Conservation (phyloP, 2,113 vertebrate species). For the Regulus satrapa region DNA sequence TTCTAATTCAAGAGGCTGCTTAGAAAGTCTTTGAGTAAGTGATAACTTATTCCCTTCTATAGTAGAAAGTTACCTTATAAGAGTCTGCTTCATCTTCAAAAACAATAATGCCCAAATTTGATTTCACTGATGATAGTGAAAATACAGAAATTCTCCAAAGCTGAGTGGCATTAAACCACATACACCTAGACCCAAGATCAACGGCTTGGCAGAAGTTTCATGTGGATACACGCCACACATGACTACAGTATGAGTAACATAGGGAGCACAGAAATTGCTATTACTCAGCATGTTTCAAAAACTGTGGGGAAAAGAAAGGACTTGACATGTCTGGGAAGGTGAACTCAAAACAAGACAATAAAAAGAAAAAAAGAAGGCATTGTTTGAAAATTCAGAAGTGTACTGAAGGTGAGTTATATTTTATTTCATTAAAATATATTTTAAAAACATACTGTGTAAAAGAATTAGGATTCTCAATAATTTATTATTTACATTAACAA, state of each 20-base stretch:
- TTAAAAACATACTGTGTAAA: slow-evolving; percentile 76
- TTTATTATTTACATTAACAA: slow-evolving; percentile 83
- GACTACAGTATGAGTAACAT: background rate
- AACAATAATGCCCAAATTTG: background rate
- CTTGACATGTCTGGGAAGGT: background rate
- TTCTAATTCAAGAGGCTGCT: background rate
- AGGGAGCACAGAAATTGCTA: background rate
- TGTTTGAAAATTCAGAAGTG: background rate
- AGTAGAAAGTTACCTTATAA: background rate
- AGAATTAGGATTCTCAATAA: slow-evolving; percentile 82
- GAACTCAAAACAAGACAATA: background rate
- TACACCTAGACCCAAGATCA: background rate
- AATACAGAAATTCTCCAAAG: background rate
- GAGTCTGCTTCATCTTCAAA: background rate
- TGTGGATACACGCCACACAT: background rate
- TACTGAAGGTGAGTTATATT: slow-evolving; percentile 60
- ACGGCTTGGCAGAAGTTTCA: background rate
- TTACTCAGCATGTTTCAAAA: background rate
- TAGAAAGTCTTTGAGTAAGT: background rate
- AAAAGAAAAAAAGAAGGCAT: background rate
- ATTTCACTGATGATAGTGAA: background rate
- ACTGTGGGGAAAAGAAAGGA: background rate
- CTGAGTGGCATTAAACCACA: background rate
- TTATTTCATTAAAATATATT: slow-evolving; percentile 84
- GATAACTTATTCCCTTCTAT: background rate